These are phyloP conservation scores for Drosophila ficusphila DNA, from an alignment of 1,140 invertebrate species.

Conservation along the genomic window DNA sequence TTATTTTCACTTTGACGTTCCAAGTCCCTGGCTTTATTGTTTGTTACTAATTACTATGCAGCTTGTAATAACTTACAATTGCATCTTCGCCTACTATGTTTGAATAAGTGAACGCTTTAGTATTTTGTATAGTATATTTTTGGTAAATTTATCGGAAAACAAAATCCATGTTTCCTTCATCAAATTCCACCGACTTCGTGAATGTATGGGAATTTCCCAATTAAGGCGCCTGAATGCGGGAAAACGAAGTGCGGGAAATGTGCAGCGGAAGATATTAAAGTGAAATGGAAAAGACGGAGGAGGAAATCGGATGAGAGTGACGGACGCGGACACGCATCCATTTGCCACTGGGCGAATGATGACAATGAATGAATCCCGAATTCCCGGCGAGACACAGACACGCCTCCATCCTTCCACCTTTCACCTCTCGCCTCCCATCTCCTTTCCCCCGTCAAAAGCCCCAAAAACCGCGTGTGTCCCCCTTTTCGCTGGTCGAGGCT, in stretches of 20 bases:
- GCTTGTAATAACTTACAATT: neutral
- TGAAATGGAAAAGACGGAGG: constrained; percentile 5
- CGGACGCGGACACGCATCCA: constrained; percentile 29
- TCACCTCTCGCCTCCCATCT: no score
- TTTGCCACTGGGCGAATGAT: constrained; percentile 54
- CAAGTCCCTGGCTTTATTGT: neutral
- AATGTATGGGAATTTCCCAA: constrained; percentile 72
- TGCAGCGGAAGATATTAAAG: constrained; percentile 11
- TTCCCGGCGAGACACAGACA: constrained; percentile 31
- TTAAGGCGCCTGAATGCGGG: constrained; percentile 50
- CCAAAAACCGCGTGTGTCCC: constrained; percentile 26
- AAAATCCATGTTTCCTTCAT: no score
- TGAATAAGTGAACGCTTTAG: no score
- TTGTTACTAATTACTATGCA: neutral
- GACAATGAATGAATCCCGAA: constrained; percentile 70
- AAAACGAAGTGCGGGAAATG: neutral
- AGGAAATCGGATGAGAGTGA: constrained; percentile 3
- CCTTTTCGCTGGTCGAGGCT: constrained; percentile 62
- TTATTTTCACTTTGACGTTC: neutral
- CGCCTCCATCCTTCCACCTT: neutral
- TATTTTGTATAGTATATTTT: no score
- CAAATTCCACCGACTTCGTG: constrained; percentile 5
- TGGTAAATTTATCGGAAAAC: no score
- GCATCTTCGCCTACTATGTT: constrained; percentile 4
- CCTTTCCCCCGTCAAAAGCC: neutral